Base-by-base conservation (phyloP, 2,888 invertebrate species). In the Drosophila tripunctata region DNA sequence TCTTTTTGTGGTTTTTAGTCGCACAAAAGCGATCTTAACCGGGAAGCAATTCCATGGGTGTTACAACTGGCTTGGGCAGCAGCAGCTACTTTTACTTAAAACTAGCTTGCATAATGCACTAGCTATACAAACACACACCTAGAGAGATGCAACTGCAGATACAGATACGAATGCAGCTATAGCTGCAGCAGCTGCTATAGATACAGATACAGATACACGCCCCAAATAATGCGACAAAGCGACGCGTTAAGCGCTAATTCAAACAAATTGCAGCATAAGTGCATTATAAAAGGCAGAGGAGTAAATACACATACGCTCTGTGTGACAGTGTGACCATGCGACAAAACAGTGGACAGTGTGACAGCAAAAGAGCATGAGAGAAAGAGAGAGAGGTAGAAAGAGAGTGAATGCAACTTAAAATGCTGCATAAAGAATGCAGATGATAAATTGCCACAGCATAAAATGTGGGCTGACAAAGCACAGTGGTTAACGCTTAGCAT, bases 201-300 rank as follows among this genome's bases (percentile, higher is more conserved):
- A 22, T 44, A 54, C 40, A 48, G 30, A 45, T 21, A 65, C 63
- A 57, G 43, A 48, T 51, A 63, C 65, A 61, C 76, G 67, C 79
- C 72, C 62, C 55, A 68, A 65, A 61, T 60, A 40, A 43, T 54
- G 50, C 61, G 47, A 61, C 41, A 56, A 40, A 38, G 48, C 21
- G 43, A 54, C 50, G 63, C 70, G 52, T 35, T 54, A 41, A 38
- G 40, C 54, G 81, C 75, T 81, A 82, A 88, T 88, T 88, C 88
- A 82, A 88, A 88, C 82, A 82, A 82, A 82, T 88, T 82, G 82
- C 88, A 74, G 77, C 84, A 83, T 83, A 82, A 87, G 78, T 86
- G 76, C 76, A 83, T 78, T 78, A 87, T 63, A 83, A 83, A 70
- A 88, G 68, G 60, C 88, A 86, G 87, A 70, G 73, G 51, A 71